Evolutionary conservation across 2,113 vertebrate species (phyloP).

Genomic region (Oceanodroma tethys): DNA sequence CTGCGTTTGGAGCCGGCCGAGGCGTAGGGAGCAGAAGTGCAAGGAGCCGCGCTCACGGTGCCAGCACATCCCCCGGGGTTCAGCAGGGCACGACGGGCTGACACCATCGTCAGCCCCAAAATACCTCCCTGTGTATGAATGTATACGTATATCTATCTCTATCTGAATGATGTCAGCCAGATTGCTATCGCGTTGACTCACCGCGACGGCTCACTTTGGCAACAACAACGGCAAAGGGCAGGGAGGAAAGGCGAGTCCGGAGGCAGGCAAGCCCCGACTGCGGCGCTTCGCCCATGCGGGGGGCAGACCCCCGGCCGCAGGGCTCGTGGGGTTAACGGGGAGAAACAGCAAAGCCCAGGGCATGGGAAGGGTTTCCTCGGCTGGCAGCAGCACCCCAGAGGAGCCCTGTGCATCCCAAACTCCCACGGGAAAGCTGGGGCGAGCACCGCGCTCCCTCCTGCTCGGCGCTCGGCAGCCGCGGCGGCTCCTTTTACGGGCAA

Average conservation of each 20-base stretch:
- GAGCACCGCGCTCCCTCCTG: neutral
- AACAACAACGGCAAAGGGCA: neutral
- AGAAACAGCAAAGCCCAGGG: neutral
- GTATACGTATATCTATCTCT: fast-evolving
- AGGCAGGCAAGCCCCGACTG: neutral
- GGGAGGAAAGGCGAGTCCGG: neutral
- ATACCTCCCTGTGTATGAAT: neutral
- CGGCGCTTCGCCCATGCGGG: fast-evolving
- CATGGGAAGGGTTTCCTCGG: neutral
- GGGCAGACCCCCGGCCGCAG: neutral
- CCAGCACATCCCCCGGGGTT: neutral
- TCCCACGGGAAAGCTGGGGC: neutral
- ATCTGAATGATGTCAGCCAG: neutral
- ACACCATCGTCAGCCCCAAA: neutral
- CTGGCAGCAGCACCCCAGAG: neutral
- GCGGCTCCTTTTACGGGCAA: constrained; percentile 64
- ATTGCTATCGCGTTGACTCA: constrained; percentile 18
- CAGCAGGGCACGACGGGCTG: neutral
- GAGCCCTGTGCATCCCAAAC: neutral
- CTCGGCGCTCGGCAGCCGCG: neutral
- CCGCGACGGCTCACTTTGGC: neutral
- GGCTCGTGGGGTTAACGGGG: neutral
- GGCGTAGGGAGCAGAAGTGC: neutral
- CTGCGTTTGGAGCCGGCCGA: neutral
- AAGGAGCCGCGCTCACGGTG: fast-evolving